Evolutionary conservation across 1,140 invertebrate species (phyloP), one percentile per base, ranked within the genome.

Genomic region (Zaprionus ornatus): DNA sequence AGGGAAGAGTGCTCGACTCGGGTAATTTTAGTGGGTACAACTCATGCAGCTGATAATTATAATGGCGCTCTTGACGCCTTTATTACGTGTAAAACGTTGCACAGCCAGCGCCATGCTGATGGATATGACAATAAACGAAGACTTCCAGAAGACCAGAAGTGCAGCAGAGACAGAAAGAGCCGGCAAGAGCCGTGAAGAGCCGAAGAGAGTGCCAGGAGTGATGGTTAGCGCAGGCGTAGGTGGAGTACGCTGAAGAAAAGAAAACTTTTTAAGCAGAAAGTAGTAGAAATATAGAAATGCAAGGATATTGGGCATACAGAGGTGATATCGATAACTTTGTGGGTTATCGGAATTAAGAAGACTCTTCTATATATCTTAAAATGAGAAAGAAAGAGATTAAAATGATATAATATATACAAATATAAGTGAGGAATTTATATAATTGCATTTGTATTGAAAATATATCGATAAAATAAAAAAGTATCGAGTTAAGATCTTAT

Each of bases 1-100:
- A 12, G 21, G 19, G 17, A 17, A 55, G 29, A 62, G 9, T 40
- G 72, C 54, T 59, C 67, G 21, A n/a, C 54, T 37, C 32, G 56
- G 21, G 56, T 59, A 59, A 59, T 45, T 40, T 63, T 50, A 27
- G 60, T 60, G 19, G 25, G 61, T 64, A 48, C 70, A 62, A 59
- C 54, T 59, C 56, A 59, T 68, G 71, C 50, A 57, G 19, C 59
- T 84, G 80, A 87, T 87, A 88, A 87, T 87, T 87, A 88, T 87
- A 88, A 87, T 87, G 84, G 80, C 57, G 57, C 84, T 87, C 84
- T 87, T 87, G 84, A 87, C 84, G 84, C 84, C 84, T 87, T 87
- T 87, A 87, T 87, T 83, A 87, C 72, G 84, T 87, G 84, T 88
- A 87, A 87, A 87, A 87, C 80, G 84, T 79, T 87, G 83, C 64